These are phyloP conservation scores for Drosophila bifasciata DNA, from an alignment of 1,140 invertebrate species.

Conservation along the genomic window DNA sequence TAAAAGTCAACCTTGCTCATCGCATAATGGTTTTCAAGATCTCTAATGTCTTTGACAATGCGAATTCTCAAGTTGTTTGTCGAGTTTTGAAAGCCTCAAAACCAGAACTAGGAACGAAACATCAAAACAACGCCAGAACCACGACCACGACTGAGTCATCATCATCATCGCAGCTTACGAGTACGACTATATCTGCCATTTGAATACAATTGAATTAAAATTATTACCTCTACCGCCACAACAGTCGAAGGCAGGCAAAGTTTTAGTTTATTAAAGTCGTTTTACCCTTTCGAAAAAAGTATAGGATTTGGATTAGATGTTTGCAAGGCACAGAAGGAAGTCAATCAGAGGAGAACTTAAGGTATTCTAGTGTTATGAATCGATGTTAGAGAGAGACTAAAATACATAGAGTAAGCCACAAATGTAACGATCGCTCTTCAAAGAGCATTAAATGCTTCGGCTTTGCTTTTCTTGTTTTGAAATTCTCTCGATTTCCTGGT, in stretches of 20 bases:
- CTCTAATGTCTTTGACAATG: slow-evolving; percentile 15
- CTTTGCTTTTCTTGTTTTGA: slow-evolving; percentile 10
- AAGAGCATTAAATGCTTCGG: no score
- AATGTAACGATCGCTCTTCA: no score
- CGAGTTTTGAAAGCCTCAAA: slow-evolving; percentile 7
- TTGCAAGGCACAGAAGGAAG: no score
- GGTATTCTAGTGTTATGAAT: no score
- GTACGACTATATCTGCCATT: slow-evolving; percentile 29
- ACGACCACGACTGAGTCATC: slow-evolving; percentile 28
- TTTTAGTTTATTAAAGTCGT: not conserved
- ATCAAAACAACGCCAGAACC: not conserved
- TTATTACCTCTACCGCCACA: slow-evolving; percentile 2
- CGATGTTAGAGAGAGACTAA: no score
- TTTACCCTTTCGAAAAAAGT: no score
- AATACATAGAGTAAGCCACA: no score
- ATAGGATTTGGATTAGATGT: no score
- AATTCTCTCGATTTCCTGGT: slow-evolving; percentile 23
- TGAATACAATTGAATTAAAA: slow-evolving; percentile 55
- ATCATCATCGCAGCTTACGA: no score
- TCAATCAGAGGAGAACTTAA: no score
- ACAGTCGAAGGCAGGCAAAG: slow-evolving; percentile 1
- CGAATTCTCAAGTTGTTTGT: slow-evolving; percentile 30
- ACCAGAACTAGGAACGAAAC: slow-evolving; percentile 35
- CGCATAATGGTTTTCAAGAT: slow-evolving; percentile 16
- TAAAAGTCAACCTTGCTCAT: slow-evolving; percentile 29